Percentiles rank a stretch among this genome's conserved stretches.
Evolutionary conservation across 2,797 vertebrate species (phyloP).

Genomic region (Hydrophis major): DNA sequence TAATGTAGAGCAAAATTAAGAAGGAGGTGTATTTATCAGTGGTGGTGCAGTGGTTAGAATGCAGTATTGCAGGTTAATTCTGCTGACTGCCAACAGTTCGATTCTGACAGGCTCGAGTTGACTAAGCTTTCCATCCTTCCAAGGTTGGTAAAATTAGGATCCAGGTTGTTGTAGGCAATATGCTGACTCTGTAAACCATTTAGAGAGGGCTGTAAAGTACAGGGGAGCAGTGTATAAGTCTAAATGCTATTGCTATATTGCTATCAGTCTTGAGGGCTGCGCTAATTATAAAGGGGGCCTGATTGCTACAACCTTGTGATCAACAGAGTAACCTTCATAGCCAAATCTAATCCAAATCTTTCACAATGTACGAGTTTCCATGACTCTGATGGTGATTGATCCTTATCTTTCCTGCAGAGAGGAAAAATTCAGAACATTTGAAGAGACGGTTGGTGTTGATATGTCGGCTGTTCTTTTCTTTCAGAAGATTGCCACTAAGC

Average conservation of each 20-base stretch:
- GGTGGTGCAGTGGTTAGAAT: not conserved
- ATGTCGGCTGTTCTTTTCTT: constrained; percentile 50
- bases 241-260: not conserved
- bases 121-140: not conserved
- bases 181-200: not conserved
- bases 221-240: not conserved
- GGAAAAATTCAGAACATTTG: constrained; percentile 56
- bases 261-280: not conserved
- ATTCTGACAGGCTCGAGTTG: not conserved
- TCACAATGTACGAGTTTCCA: not conserved
- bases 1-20: not conserved
- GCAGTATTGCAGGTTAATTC: not conserved
- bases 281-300: not conserved
- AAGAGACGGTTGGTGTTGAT: constrained; percentile 40
- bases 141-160: not conserved
- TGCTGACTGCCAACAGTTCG: not conserved
- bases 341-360: constrained; percentile 11
- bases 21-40: not conserved
- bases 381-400: not conserved
- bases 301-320: not conserved
- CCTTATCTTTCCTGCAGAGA: constrained; percentile 34
- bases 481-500: constrained; percentile 39
- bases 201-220: not conserved
- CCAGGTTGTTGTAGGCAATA: not conserved
- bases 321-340: not conserved